Evolutionary conservation across 2,888 invertebrate species (phyloP).

Genomic region (Dicyrtomina minuta): DNA sequence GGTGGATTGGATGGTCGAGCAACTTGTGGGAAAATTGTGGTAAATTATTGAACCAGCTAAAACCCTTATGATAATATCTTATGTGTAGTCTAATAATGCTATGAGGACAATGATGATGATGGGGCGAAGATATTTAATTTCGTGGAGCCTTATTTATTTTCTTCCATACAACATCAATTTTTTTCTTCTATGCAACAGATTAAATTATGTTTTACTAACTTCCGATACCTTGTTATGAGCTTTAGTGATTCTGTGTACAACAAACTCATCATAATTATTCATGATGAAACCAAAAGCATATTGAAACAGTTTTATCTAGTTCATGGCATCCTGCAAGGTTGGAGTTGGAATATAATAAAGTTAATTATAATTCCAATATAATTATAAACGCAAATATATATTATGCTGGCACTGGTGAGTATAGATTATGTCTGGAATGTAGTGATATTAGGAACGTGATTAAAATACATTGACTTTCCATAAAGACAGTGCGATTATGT

Average conservation of each 20-base stretch:
- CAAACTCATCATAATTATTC: too few species aligned
- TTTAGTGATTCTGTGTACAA: too few species aligned
- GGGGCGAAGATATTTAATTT: background rate
- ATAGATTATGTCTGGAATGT: background rate
- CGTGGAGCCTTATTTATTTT: background rate
- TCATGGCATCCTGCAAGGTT: slow-evolving; percentile 25
- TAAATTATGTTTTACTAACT: too few species aligned
- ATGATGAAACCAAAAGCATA: background rate
- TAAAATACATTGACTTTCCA: slow-evolving; percentile 5
- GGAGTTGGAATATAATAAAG: slow-evolving; percentile 23
- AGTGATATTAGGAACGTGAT: slow-evolving; percentile 13
- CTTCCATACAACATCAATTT: too few species aligned
- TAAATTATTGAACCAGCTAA: slow-evolving; percentile 23
- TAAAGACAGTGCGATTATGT: background rate
- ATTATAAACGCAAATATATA: background rate
- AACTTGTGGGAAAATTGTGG: slow-evolving; percentile 25
- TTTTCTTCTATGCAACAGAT: too few species aligned
- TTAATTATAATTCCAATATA: slow-evolving; percentile 18
- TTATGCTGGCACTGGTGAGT: background rate
- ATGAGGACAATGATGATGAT: slow-evolving; percentile 11
- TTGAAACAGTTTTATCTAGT: slow-evolving; percentile 1
- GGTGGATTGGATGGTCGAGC: background rate
- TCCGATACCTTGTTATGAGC: too few species aligned
- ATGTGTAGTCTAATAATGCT: slow-evolving; percentile 13
- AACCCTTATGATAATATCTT: slow-evolving; percentile 12